Evolutionary conservation across 35 echinoderm and acorn worm species (phyloP).

Genomic region (Acanthaster planci): DNA sequence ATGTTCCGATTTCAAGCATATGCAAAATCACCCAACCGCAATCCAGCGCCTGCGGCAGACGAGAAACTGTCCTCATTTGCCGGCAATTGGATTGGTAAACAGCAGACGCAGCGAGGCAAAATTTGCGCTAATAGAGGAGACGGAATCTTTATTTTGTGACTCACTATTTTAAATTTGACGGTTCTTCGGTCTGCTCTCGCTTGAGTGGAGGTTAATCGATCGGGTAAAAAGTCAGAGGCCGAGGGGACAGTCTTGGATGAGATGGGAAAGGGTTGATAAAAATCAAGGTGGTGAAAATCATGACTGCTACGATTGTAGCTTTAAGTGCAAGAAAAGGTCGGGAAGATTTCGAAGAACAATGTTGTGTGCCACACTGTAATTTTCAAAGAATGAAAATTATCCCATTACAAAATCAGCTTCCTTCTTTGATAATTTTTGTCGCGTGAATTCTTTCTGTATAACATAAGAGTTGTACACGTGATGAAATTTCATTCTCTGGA

Average conservation of each 20-base stretch:
- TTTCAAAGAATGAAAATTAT: too few species aligned
- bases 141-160: neutral
- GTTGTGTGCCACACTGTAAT: too few species aligned
- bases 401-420: too few species aligned
- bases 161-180: neutral
- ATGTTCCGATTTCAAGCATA: too few species aligned
- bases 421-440: too few species aligned
- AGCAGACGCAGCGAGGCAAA: neutral
- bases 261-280: neutral
- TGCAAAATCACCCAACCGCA: neutral
- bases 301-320: too few species aligned
- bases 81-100: conserved; percentile 13
- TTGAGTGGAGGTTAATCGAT: conserved; percentile 5
- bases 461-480: too few species aligned
- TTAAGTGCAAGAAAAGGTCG: too few species aligned
- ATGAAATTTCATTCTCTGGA: too few species aligned
- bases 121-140: conserved; percentile 3
- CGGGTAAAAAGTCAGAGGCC: neutral
- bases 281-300: too few species aligned
- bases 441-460: too few species aligned
- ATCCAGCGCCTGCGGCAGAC: neutral
- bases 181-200: neutral
- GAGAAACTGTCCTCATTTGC: neutral
- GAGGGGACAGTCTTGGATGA: neutral
- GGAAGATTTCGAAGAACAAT: too few species aligned